Evolutionary conservation across 1,140 invertebrate genomes (phyloP).

Genomic region (Catajapyx aquilonaris): DNA sequence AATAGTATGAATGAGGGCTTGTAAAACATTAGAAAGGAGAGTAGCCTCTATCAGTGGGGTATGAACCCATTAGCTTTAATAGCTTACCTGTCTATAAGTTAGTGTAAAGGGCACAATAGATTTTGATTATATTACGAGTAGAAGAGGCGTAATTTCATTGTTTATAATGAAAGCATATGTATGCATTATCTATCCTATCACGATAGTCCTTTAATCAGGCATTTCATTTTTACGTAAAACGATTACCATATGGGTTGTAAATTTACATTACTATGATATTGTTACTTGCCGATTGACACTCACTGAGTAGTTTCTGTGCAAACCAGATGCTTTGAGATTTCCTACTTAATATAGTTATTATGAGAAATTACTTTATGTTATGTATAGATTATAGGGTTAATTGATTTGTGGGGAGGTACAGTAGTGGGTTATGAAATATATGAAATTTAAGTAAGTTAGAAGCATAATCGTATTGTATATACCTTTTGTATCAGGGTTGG

Average conservation of each 20-base stretch:
- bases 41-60: slow-evolving; percentile 23
- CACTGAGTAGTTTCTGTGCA: slow-evolving; percentile 26
- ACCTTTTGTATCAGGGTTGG: slow-evolving; percentile 41
- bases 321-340: slow-evolving; percentile 20
- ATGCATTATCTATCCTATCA: slow-evolving; percentile 28
- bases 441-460: slow-evolving; percentile 26
- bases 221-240: too few relatives aligned
- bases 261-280: too few relatives aligned
- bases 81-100: slow-evolving; percentile 28
- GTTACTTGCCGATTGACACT: slow-evolving; percentile 33
- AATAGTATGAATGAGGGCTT: slow-evolving; percentile 17
- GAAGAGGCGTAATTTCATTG: slow-evolving; percentile 29
- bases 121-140: slow-evolving; percentile 29
- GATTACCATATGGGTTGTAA: too few relatives aligned
- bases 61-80: slow-evolving; percentile 26
- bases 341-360: slow-evolving; percentile 23
- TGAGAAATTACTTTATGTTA: slow-evolving; percentile 17
- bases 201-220: slow-evolving; percentile 30
- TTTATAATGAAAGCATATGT: slow-evolving; percentile 19
- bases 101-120: slow-evolving; percentile 27
- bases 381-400: too few relatives aligned
- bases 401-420: slow-evolving; percentile 18
- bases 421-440: slow-evolving; percentile 21
- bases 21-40: slow-evolving; percentile 23
- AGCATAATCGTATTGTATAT: slow-evolving; percentile 31